phyloP scores from a whole-genome alignment of 2,888 invertebrate species.

The Cheilosia pagana region DNA sequence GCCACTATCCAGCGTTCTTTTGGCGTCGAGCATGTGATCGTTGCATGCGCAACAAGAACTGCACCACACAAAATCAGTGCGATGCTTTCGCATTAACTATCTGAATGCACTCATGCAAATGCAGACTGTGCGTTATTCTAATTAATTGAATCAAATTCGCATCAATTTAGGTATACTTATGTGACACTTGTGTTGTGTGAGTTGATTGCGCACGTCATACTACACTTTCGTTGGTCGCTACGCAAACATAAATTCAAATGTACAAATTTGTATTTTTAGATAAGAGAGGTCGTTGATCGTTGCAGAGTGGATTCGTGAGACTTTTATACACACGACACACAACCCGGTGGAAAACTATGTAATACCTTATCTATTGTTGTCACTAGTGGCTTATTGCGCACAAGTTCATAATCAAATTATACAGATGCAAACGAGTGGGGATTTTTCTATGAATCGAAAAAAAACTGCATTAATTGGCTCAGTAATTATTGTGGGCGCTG shows the following conservation, averaged over 20 bases:
- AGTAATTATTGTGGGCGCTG: too few relatives aligned
- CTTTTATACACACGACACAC: too few relatives aligned
- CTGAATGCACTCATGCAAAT: background rate
- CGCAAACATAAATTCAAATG: background rate
- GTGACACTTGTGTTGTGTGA: constrained; percentile 1
- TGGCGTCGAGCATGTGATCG: constrained; percentile 48
- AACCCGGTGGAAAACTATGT: too few relatives aligned
- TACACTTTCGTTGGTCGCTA: too few relatives aligned
- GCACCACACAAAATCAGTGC: constrained; percentile 19
- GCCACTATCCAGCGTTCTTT: background rate
- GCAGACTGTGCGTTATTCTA: constrained; percentile 19
- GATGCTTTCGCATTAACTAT: constrained; percentile 45
- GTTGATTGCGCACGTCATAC: background rate
- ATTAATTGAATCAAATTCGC: constrained; percentile 58
- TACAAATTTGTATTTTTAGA: constrained; percentile 21
- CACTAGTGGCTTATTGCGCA: too few relatives aligned
- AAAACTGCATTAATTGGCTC: too few relatives aligned
- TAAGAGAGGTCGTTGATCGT: constrained; percentile 45
- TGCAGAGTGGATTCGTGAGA: too few relatives aligned
- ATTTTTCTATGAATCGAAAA: too few relatives aligned
- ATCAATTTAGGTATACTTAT: constrained; percentile 37
- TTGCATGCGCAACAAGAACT: constrained; percentile 51
- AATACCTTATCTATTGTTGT: too few relatives aligned
- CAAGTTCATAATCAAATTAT: too few relatives aligned
- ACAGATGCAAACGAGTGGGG: too few relatives aligned